Evolutionary conservation across 2,888 invertebrate species (phyloP).

Genomic region (Biston stratarius): DNA sequence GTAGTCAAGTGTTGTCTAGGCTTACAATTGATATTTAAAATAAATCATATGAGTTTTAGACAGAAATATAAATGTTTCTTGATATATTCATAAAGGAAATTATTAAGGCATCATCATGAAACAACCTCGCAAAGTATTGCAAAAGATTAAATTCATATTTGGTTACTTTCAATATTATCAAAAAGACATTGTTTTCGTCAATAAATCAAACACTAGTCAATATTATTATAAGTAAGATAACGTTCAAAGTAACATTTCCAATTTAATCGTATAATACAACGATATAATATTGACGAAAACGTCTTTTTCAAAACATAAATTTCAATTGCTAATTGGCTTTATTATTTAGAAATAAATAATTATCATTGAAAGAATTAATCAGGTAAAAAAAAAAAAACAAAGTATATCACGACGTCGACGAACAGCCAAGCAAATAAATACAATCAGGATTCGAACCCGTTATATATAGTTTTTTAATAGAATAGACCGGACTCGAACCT

Average conservation of each 20-base stretch:
- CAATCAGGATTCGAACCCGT: constrained; percentile 17
- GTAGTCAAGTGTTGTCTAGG: too few species aligned
- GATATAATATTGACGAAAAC: constrained; percentile 8
- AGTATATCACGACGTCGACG: neutral
- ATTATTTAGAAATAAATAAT: neutral
- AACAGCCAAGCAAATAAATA: neutral
- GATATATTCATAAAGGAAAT: neutral
- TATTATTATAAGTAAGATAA: too few species aligned
- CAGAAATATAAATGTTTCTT: too few species aligned
- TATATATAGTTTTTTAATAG: too few species aligned
- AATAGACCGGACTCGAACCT: constrained; percentile 48
- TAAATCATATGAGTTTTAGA: too few species aligned
- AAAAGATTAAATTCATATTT: constrained; percentile 26
- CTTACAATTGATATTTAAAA: too few species aligned
- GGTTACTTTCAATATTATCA: neutral
- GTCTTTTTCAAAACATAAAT: neutral
- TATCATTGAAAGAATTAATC: neutral
- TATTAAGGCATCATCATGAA: constrained; percentile 46
- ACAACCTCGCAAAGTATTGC: constrained; percentile 47
- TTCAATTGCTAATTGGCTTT: neutral
- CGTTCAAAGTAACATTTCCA: neutral
- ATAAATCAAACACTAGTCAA: neutral
- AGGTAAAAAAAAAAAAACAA: neutral
- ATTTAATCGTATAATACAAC: neutral
- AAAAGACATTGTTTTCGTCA: constrained; percentile 4